Evolutionary conservation across 1,140 invertebrate genomes (phyloP).

Genomic region (Drosophila albomicans): DNA sequence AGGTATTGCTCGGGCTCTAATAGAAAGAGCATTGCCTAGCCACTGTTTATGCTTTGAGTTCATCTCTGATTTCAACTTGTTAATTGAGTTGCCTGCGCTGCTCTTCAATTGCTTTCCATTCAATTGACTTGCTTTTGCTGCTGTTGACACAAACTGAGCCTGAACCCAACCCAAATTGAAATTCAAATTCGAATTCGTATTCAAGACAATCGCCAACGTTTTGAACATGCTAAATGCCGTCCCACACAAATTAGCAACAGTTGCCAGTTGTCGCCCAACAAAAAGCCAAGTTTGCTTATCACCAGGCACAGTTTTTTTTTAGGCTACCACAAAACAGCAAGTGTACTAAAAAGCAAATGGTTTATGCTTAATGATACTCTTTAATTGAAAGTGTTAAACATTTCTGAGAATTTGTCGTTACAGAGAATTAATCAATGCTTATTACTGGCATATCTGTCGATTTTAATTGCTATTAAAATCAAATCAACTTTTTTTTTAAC

Average conservation of each 20-base stretch:
- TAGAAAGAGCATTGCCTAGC: neutral
- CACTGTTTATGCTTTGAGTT: neutral
- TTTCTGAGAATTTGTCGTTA: too few species aligned
- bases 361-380: neutral
- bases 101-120: slow-evolving; percentile 20
- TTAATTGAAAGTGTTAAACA: neutral
- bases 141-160: neutral
- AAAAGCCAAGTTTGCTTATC: slow-evolving; percentile 27
- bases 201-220: slow-evolving; percentile 21
- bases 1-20: too few species aligned
- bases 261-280: slow-evolving; percentile 3
- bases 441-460: too few species aligned
- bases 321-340: neutral
- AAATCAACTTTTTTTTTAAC: too few species aligned
- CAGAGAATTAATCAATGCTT: too few species aligned
- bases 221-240: slow-evolving; percentile 42
- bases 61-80: slow-evolving; percentile 10
- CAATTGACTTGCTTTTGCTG: slow-evolving; percentile 17
- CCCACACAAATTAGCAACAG: slow-evolving; percentile 48
- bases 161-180: slow-evolving; percentile 27
- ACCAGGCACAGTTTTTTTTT: slow-evolving; percentile 1
- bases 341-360: neutral
- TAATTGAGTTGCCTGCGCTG: slow-evolving; percentile 27
- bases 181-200: slow-evolving; percentile 8
- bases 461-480: too few species aligned